Base-by-base conservation (phyloP, 2,797 vertebrate species). In the Arrhamphus sclerolepis region DNA sequence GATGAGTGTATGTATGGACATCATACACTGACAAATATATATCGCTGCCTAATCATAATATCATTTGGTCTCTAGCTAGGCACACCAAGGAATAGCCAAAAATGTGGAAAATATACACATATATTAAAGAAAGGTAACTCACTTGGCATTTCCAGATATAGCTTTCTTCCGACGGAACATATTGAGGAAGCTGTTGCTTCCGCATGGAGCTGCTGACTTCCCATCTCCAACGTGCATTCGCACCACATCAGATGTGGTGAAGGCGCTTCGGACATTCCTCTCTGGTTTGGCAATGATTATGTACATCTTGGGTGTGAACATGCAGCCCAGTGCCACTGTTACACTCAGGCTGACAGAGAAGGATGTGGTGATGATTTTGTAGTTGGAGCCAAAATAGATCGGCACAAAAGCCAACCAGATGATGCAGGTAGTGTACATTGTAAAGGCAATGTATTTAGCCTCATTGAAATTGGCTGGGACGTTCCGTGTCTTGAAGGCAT, bases 261-360 rank as follows among this genome's bases (percentile, higher is more conserved):
- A 99, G 91, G 98, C 98, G 93, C 98, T 99, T 70, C 98, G 94
- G 77, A 99, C 98, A 0, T 99, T 99, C 84, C 97, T 94, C 89
- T 99, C 98, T 0, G 98, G 98, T 85, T 99, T 99, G 88, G 96
- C 93, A 46, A 99, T 98, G 80, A 99, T 99, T 91, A 99, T 99
- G 91, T 99, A 99, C 95, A 99, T 98, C 92, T 99, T 99, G 64
- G 98, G 98, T 1, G 96, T 98, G 92, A 99, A 99, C 98, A 99
- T 99, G 91, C 97, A 99, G 53, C 97, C 93, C 82, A 99, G 93
- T 0, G 98, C 98, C 78, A 99, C 97, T 0, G 98, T 99, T 29
- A 98, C 97, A 0, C 98, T 99, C 75, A 99, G 93, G 86, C 97
- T 99, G 83, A 99, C 98, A 0, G 97, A 98, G 78, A 99, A 99